Evolutionary conservation across 2,797 vertebrate species (phyloP).

Genomic region (Silurus aristotelis): DNA sequence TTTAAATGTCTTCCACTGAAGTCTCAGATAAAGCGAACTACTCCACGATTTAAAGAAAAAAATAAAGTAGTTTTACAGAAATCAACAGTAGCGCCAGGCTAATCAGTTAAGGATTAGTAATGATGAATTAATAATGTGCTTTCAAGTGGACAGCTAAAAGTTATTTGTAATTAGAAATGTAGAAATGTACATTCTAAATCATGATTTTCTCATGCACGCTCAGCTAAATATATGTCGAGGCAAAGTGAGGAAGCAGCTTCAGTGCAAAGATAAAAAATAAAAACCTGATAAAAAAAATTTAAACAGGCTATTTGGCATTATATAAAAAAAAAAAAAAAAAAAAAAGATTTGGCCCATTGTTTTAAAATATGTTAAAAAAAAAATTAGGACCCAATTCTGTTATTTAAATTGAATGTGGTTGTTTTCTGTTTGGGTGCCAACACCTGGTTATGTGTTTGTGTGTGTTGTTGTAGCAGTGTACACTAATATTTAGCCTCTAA

Average conservation of each 20-base stretch:
- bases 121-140: neutral
- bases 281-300: neutral
- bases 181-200: neutral
- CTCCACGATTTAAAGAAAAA: neutral
- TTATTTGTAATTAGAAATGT: neutral
- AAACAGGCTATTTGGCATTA: conserved; percentile 9
- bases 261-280: too few species aligned
- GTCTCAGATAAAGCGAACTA: neutral
- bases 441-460: conserved; percentile 47
- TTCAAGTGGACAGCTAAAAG: neutral
- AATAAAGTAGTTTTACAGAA: neutral
- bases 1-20: neutral
- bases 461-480: conserved; percentile 32
- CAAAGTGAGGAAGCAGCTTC: neutral
- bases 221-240: neutral
- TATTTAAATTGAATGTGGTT: conserved; percentile 37
- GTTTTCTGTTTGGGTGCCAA: conserved; percentile 38
- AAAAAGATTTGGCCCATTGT: neutral
- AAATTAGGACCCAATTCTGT: conserved; percentile 22
- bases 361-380: neutral
- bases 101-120: neutral
- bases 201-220: neutral
- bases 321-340: neutral
- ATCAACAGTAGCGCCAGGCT: neutral
- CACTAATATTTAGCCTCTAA: conserved; percentile 45